Evolutionary conservation across 1,140 invertebrate genomes (phyloP), one percentile per base, ranked within the genome.

Genomic region (Drosophila biarmipes): DNA sequence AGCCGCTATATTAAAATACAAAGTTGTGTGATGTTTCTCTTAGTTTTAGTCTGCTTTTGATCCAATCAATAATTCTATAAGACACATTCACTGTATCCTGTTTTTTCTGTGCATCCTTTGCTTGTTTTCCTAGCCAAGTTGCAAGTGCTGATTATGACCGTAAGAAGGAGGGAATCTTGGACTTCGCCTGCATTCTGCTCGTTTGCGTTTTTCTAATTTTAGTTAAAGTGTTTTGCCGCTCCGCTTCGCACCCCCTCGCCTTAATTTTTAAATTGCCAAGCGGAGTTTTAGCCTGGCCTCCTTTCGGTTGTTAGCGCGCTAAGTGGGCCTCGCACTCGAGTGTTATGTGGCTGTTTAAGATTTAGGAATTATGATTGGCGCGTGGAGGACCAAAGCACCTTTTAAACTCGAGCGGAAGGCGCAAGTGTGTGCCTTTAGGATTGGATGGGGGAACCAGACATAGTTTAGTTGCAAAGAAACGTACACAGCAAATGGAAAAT

Each of bases 181-280:
- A 73, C 67, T 73, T 67, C 37, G 29, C 59, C 77, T 80, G 81
- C 77, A 62, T 59, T 74, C 73, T 55, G 57, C 79, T 82, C 49
- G 66, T 69, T 69, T 69, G 63, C 66, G 66, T 69, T 69, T 69
- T 69, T 69, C 66, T 69, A 69, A 69, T 69, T 69, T 69, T 69
- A 69, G 49, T 69, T 69, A 69, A 69, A 69, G 66, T 69, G 63
- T 69, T 74, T 64, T 35, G 59, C 45, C 24, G 68, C 56, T 74
- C 48, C 69, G 76, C 77, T 78, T 78, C 35, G 64, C 61, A 59
- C 17, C 29, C 59, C 56, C 58, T 43, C 49, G 73, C 76, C 74
- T 86, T 86, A 86, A 85, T 85, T 85, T 80, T 74, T 62, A 85
- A 85, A 80, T 85, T 87, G 73, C 82, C 68, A 61, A 34, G 38